Evolutionary conservation across 2,113 vertebrate genomes (phyloP), one percentile per base, ranked within the genome.

Genomic region (Pterocles orientalis): DNA sequence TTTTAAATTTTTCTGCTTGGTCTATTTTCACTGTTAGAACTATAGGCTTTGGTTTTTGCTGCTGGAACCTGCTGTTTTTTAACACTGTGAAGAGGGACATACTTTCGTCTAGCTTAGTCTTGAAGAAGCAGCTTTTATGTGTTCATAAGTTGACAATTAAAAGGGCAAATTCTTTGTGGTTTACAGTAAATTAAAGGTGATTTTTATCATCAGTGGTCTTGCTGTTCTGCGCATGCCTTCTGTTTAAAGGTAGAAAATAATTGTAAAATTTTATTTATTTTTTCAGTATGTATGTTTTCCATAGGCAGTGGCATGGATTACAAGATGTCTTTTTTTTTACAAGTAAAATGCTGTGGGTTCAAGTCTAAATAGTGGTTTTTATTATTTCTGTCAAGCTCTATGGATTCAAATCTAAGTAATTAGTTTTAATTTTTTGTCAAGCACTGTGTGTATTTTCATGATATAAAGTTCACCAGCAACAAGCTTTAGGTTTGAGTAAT

Each of bases 101-200:
- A 12, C 14, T 90, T 75, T 36, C 24, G 7, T 80, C 9, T 87
- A 85, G 33, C 31, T 70, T 84, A 82, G 36, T 26, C 28, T 83
- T 89, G 53, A 82, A 82, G 31, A 64, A 71, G 31, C 50, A 57
- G 4, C 8, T 70, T 95, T 93, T 94, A 36, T 53, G 10, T 81
- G 33, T 86, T 90, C 60, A 24, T 64, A 21, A 23, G 28, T 24
- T 71, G 71, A 56, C 6, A 9, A 89, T 96, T 78, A 66, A 93
- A 97, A 96, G 80, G 23, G 47, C 41, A 21, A 75, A 31, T 91
- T 96, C 39, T 82, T 87, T 88, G 77, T 89, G 54, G 26, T 88
- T 96, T 97, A 43, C 33, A 79, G 81, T 93, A 90, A 95, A 88
- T 96, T 93, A 92, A 83, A 81, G 50, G 34, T 75, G 84, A 93